phyloP scores from a whole-genome alignment of 2,113 vertebrate species.

The Phodopus roborovskii region DNA sequence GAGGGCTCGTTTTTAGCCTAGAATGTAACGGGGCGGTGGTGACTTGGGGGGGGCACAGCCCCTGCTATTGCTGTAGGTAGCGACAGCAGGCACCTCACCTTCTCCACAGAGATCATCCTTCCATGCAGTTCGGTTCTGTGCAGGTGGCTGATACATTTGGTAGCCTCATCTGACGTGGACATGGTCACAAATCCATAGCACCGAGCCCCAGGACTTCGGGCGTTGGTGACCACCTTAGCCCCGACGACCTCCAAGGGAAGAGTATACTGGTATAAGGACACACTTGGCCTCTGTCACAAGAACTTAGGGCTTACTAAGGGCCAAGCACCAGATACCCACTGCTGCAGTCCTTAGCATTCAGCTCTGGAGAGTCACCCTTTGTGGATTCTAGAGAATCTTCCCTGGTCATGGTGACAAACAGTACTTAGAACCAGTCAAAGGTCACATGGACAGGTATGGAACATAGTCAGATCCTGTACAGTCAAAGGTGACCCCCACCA shows the following conservation, averaged over 20 bases:
- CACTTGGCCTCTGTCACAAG: background rate
- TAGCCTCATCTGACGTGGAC: conserved; percentile 95
- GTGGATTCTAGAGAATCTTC: background rate
- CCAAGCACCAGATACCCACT: background rate
- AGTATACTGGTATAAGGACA: background rate
- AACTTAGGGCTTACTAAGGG: background rate
- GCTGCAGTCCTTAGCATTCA: background rate
- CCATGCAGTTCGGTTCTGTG: conserved; percentile 98
- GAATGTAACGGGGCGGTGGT: conserved; percentile 54
- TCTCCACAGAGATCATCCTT: conserved; percentile 98
- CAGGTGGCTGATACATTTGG: conserved; percentile 95
- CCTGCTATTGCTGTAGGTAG: background rate
- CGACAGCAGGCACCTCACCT: conserved; percentile 81
- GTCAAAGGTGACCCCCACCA: background rate
- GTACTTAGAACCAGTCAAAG: background rate
- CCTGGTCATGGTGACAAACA: background rate
- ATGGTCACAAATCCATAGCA: conserved; percentile 99
- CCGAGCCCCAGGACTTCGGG: conserved; percentile 96
- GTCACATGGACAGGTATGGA: background rate
- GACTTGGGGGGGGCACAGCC: fast-evolving
- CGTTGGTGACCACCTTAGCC: conserved; percentile 98
- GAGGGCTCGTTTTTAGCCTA: conserved; percentile 98
- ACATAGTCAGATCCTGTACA: background rate
- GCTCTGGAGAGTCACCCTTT: background rate
- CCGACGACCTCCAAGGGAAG: conserved; percentile 91